Evolutionary conservation across 2,797 vertebrate genomes (phyloP).

Genomic region (Lacerta bilineata): DNA sequence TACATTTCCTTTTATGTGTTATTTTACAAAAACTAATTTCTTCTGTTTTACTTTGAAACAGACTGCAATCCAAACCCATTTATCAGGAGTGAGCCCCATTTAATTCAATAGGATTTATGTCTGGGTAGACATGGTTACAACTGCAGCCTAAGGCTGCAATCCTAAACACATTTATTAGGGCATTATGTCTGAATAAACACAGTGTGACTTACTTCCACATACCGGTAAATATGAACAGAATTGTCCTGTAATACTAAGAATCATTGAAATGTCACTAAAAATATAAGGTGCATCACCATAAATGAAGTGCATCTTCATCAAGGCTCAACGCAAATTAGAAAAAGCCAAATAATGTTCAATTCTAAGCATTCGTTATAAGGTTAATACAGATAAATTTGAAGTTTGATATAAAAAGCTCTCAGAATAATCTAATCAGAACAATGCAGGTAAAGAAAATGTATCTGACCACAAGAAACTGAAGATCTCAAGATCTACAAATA

Average conservation of each 20-base stretch:
- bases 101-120: too few species aligned
- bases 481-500: background rate
- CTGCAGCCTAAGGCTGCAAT: background rate
- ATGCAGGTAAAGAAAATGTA: slow-evolving; percentile 36
- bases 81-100: too few species aligned
- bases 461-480: slow-evolving; percentile 5
- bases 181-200: background rate
- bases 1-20: background rate
- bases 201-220: background rate
- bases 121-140: too few species aligned
- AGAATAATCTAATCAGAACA: slow-evolving; percentile 4
- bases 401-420: background rate
- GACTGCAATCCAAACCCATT: background rate
- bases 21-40: slow-evolving; percentile 46
- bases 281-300: background rate
- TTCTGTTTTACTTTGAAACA: slow-evolving; percentile 35
- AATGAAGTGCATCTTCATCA: background rate
- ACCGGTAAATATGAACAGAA: background rate
- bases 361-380: background rate
- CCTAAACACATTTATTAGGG: background rate
- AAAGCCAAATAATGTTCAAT: background rate
- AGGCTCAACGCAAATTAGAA: background rate
- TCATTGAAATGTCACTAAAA: background rate
- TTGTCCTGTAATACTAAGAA: background rate
- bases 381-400: background rate